Evolutionary conservation across 1,140 invertebrate species (phyloP).

Genomic region (Panulirus ornatus): DNA sequence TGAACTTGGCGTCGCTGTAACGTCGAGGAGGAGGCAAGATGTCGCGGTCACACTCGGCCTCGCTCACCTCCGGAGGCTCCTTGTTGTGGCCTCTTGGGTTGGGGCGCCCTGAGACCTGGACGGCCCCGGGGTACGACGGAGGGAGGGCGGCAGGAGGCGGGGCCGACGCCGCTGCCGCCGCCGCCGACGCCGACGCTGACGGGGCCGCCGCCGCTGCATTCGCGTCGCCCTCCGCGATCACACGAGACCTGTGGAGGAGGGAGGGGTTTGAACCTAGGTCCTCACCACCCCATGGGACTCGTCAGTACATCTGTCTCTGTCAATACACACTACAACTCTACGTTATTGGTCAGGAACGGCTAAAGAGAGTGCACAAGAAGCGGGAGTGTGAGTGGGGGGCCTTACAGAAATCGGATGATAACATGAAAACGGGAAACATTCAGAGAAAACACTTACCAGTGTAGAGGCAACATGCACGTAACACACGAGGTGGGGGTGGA

Average conservation of each 20-base stretch:
- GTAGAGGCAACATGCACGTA: no score
- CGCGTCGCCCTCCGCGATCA: conserved; percentile 56
- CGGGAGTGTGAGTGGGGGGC: no score
- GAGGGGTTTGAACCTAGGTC: conserved; percentile 69
- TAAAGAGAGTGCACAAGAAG: neutral
- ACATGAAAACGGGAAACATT: no score
- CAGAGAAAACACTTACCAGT: no score
- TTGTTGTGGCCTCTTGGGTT: conserved; percentile 64
- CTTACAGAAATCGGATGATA: no score
- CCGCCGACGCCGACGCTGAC: conserved; percentile 19
- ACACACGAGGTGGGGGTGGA: no score
- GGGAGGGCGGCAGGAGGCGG: conserved; percentile 28
- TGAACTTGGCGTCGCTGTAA: conserved; percentile 65
- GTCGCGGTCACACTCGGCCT: conserved; percentile 60
- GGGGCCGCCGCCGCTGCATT: conserved; percentile 15
- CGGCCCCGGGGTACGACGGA: conserved; percentile 58
- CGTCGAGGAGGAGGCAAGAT: conserved; percentile 59
- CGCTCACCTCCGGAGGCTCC: conserved; percentile 59
- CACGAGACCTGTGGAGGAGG: conserved; percentile 67
- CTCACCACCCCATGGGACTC: conserved; percentile 67
- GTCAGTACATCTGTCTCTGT: conserved; percentile 47
- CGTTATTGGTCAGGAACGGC: neutral
- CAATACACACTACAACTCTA: neutral
- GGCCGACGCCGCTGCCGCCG: neutral
- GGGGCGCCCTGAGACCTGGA: conserved; percentile 48